Evolutionary conservation across 2,888 invertebrate species (phyloP), one percentile per base, ranked within the genome.

Genomic region (Megaustenia siamemsis): DNA sequence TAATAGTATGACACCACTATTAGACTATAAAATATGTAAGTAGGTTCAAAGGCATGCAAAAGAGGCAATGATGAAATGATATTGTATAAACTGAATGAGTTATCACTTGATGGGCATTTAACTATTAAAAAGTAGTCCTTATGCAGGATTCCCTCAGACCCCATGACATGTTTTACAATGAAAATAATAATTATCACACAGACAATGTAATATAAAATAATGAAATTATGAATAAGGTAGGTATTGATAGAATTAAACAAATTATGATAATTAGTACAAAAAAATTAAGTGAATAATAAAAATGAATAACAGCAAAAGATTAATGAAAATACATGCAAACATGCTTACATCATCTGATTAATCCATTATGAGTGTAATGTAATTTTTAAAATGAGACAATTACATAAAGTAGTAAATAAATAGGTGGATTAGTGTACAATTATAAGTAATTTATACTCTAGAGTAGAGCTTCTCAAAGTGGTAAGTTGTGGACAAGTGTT

Each of bases 261-360:
- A n/a, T 56, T 38, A 43, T 38, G 10, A 21, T 21, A 71, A 43
- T 71, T 71, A 40, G 10, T 43, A 12, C 5, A 15, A 24, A 60
- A 60, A 3, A 32, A 32, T 1, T 12, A 28, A 43, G n/a, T 43
- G 43, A 10, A 40, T 18, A 45, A 71, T n/a, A 71, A 71, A 45
- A 24, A 45, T 45, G 45, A 45, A 43, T 40, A 43, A 71, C 43
- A 45, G 71, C 71, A 3, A 71, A 71, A n/a, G 71, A 71, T 71
- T 24, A 71, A 43, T 43, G 43, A 43, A 71, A 71, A 43, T 45
- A 71, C 71, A 71, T 71, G 45, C 71, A 71, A 71, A 71, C 12
- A 45, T 43, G n/a, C 28, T 12, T 71, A 71, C 71, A 71, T 71
- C 43, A 43, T 21, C 71, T 45, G 71, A 43, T 71, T 73, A 49